Conservation (phyloP, 1,140 invertebrate species). For the Atta colombica region DNA sequence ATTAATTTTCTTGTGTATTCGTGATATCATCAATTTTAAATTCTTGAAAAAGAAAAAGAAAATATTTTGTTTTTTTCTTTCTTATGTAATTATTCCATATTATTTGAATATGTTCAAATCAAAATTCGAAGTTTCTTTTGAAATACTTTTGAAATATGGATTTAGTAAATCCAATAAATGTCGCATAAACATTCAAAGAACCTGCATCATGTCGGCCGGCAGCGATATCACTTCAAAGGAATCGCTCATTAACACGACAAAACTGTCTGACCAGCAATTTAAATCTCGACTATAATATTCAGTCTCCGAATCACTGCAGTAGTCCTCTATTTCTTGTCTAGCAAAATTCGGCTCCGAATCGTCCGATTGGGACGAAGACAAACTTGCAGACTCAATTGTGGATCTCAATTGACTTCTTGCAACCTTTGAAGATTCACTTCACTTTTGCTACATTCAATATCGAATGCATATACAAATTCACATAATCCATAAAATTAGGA, state of each 20-base stretch:
- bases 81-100: not conserved
- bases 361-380: slow-evolving; percentile 83
- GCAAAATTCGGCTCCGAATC: slow-evolving; percentile 79
- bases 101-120: not conserved
- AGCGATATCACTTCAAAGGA: slow-evolving; percentile 86
- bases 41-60: not conserved
- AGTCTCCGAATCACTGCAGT: slow-evolving; percentile 79
- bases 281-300: slow-evolving; percentile 72
- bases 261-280: slow-evolving; percentile 80
- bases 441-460: not conserved
- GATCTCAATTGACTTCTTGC: slow-evolving; percentile 60
- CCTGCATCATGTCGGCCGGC: slow-evolving; percentile 86
- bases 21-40: not conserved
- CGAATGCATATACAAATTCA: not conserved
- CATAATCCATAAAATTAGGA: not conserved
- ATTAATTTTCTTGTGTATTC: not conserved
- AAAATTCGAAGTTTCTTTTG: not conserved
- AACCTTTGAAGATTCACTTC: slow-evolving; percentile 15
- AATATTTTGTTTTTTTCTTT: not conserved
- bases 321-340: slow-evolving; percentile 67
- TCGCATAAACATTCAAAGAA: slow-evolving; percentile 54
- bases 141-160: not conserved
- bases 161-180: not conserved
- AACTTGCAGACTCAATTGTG: slow-evolving; percentile 86
- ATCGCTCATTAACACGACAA: slow-evolving; percentile 86